These are phyloP conservation scores for Petromus typicus DNA, from an alignment of 2,113 vertebrate genomes.

Conservation along the genomic window DNA sequence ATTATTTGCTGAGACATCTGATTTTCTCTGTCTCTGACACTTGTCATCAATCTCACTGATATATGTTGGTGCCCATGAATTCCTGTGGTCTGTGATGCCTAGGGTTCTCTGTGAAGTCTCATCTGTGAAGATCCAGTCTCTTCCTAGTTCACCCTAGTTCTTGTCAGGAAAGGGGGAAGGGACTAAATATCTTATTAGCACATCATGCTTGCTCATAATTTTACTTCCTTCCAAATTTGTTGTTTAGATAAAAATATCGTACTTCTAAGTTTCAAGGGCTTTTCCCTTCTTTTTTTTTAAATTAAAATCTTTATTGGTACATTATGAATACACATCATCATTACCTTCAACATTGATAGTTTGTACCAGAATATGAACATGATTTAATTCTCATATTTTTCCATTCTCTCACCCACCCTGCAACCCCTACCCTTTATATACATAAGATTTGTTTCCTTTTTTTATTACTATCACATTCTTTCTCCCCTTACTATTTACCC, in stretches of 20 bases:
- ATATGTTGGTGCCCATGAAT: not conserved
- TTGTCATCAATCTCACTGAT: not conserved
- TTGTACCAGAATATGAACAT: too few species aligned
- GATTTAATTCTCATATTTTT: too few species aligned
- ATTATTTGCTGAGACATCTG: not conserved
- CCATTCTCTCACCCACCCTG: too few species aligned
- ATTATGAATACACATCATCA: too few species aligned
- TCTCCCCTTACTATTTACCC: too few species aligned
- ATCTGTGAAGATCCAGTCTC: not conserved
- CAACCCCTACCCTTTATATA: too few species aligned
- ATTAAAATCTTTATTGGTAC: too few species aligned
- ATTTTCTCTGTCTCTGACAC: not conserved
- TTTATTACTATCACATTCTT: too few species aligned
- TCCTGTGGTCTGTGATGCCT: not conserved
- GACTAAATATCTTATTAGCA: not conserved
- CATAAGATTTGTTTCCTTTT: too few species aligned
- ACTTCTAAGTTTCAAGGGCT: conserved; percentile 1
- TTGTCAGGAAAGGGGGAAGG: not conserved
- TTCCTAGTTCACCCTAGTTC: not conserved
- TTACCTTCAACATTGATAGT: too few species aligned
- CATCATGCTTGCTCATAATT: not conserved
- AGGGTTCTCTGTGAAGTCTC: not conserved
- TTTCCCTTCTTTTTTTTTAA: too few species aligned
- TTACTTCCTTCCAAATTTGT: not conserved
- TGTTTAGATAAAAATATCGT: not conserved